Evolutionary conservation across 2,797 vertebrate species (phyloP).

Genomic region (Chelidonichthys spinosus): DNA sequence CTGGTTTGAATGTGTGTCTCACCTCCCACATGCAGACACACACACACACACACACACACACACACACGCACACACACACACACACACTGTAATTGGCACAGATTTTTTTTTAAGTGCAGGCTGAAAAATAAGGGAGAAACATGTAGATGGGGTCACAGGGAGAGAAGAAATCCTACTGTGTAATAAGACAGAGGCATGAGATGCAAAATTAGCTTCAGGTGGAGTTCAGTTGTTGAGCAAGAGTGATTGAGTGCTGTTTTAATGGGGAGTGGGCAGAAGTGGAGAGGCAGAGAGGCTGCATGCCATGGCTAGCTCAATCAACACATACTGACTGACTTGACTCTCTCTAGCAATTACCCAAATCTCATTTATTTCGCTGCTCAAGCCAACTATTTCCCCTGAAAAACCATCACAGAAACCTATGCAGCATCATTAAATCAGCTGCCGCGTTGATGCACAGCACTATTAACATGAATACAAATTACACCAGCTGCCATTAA

Average conservation of each 20-base stretch:
- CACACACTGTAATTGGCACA: slow-evolving; percentile 30
- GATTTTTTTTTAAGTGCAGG: slow-evolving; percentile 21
- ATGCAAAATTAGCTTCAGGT: slow-evolving; percentile 60
- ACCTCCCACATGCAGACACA: slow-evolving; percentile 15
- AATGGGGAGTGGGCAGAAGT: slow-evolving; percentile 62
- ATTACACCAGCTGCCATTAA: slow-evolving; percentile 60
- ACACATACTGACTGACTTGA: slow-evolving; percentile 52
- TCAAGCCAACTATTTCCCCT: slow-evolving; percentile 26
- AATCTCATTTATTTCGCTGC: slow-evolving; percentile 60
- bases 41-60: background rate
- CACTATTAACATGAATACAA: slow-evolving; percentile 53
- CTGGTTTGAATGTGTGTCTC: slow-evolving; percentile 28
- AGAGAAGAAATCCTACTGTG: slow-evolving; percentile 26
- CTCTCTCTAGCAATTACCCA: slow-evolving; percentile 66
- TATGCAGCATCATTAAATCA: slow-evolving; percentile 65
- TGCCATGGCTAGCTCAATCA: slow-evolving; percentile 58
- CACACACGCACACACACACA: background rate
- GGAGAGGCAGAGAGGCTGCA: slow-evolving; percentile 48
- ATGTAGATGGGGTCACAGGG: background rate
- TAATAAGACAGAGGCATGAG: slow-evolving; percentile 39
- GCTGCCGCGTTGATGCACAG: slow-evolving; percentile 31
- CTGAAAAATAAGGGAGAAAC: background rate
- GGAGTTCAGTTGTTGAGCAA: slow-evolving; percentile 58
- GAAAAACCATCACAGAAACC: slow-evolving; percentile 44
- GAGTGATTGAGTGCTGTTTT: slow-evolving; percentile 65